These are phyloP conservation scores for Geophilus truncorum DNA, from an alignment of 2,888 invertebrate genomes.

Conservation along the genomic window DNA sequence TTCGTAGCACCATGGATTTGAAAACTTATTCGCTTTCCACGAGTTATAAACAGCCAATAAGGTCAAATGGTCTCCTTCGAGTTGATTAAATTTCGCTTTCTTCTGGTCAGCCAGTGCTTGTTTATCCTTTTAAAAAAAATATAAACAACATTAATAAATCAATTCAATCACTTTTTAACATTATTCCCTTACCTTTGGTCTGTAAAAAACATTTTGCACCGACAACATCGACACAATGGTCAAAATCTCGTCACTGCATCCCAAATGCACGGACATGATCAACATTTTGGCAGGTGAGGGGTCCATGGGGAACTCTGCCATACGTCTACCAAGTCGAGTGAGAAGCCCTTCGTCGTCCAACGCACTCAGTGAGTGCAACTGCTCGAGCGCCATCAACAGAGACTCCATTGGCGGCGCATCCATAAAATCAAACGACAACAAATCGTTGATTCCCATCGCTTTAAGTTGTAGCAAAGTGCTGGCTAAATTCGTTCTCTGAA, in stretches of 20 bases:
- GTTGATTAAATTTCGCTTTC: conserved; percentile 98
- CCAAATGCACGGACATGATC: conserved; percentile 96
- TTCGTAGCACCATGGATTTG: conserved; percentile 98
- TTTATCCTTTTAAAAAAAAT: conserved; percentile 71
- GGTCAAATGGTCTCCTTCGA: conserved; percentile 97
- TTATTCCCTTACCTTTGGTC: conserved; percentile 52
- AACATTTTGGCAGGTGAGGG: conserved; percentile 97
- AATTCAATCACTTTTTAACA: not conserved
- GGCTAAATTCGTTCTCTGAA: conserved; percentile 95
- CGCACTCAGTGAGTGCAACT: conserved; percentile 92
- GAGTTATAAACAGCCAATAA: conserved; percentile 97
- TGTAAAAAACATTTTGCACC: conserved; percentile 96
- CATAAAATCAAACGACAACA: conserved; percentile 99
- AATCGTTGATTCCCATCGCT: conserved; percentile 99
- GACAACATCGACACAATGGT: conserved; percentile 99
- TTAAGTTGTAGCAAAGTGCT: conserved; percentile 93
- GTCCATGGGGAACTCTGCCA: conserved; percentile 99
- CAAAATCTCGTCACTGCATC: conserved; percentile 95
- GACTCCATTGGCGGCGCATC: conserved; percentile 98
- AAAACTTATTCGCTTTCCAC: conserved; percentile 99
- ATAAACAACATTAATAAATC: not conserved
- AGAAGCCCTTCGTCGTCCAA: conserved; percentile 80
- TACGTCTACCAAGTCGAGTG: conserved; percentile 62
- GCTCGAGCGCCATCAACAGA: conserved; percentile 94
- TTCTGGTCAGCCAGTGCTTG: conserved; percentile 97